Evolutionary conservation across 1,140 invertebrate species (phyloP).

Genomic region (Sarcophaga peregrina): DNA sequence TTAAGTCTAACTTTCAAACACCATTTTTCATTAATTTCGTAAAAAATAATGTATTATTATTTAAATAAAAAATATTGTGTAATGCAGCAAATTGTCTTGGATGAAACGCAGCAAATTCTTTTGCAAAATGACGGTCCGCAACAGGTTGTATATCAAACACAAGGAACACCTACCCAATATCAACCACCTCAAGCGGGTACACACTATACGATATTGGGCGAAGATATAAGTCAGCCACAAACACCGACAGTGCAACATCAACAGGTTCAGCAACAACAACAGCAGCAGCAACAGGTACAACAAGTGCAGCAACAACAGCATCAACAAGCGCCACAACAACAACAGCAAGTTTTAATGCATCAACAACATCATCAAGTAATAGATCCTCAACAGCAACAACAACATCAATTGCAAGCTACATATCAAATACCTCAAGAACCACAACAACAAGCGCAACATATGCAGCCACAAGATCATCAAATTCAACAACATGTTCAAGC

Average conservation of each 20-base stretch:
- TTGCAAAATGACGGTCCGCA: constrained; percentile 59
- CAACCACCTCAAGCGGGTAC: constrained; percentile 17
- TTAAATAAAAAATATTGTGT: not conserved
- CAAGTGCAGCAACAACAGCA: constrained; percentile 48
- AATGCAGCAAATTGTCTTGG: constrained; percentile 24
- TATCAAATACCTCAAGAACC: constrained; percentile 42
- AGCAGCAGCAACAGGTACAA: constrained; percentile 51
- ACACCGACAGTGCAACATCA: constrained; percentile 48
- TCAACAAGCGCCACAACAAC: constrained; percentile 40
- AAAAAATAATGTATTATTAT: not conserved
- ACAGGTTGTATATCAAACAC: constrained; percentile 63
- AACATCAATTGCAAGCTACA: constrained; percentile 42
- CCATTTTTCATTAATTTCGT: not conserved
- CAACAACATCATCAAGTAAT: constrained; percentile 43
- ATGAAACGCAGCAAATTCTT: constrained; percentile 51
- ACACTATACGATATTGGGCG: constrained; percentile 51
- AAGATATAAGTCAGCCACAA: constrained; percentile 58
- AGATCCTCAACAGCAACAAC: constrained; percentile 43
- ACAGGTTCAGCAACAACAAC: constrained; percentile 52
- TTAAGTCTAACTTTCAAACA: no score
- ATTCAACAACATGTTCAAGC: constrained; percentile 53
- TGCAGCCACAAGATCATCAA: constrained; percentile 53
- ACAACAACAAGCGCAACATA: constrained; percentile 51
- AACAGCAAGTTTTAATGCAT: constrained; percentile 30
- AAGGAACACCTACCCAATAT: constrained; percentile 53